A percentile compares a stretch with the other conserved stretches of the same genome.
Conservation (phyloP, 2,888 invertebrate genomes). For the Lycophotia porphyrea region DNA sequence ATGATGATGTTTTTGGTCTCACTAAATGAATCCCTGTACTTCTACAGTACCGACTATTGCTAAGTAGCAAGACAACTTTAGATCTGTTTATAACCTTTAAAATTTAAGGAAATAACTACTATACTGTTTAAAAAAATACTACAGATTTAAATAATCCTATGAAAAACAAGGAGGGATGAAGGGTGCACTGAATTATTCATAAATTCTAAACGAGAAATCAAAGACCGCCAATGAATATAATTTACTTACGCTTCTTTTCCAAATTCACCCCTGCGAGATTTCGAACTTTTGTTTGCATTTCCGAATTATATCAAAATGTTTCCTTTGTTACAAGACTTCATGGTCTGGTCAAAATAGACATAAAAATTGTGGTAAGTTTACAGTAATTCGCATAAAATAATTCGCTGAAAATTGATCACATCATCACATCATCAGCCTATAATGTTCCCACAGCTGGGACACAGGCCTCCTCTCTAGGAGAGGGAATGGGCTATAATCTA, state of each 20-base stretch:
- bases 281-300: slow-evolving; percentile 41
- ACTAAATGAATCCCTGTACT: neutral
- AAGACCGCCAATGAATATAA: slow-evolving; percentile 69
- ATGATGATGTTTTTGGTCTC: neutral
- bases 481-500: too few species aligned
- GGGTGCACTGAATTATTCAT: slow-evolving; percentile 70
- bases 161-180: slow-evolving; percentile 61
- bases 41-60: neutral
- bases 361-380: neutral
- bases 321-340: neutral
- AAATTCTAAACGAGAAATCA: slow-evolving; percentile 69
- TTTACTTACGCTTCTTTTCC: slow-evolving; percentile 44
- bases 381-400: neutral
- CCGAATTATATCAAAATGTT: slow-evolving; percentile 11
- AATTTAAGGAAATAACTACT: slow-evolving; percentile 19
- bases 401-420: too few species aligned
- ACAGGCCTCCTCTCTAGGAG: too few species aligned
- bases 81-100: slow-evolving; percentile 10
- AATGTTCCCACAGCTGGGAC: too few species aligned
- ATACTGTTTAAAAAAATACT: slow-evolving; percentile 30
- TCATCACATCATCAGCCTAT: too few species aligned
- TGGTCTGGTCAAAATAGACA: neutral
- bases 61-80: neutral
- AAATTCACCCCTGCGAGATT: slow-evolving; percentile 38
- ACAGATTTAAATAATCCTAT: slow-evolving; percentile 37